These are phyloP conservation scores for Passerculus sandwichensis DNA, from an alignment of 2,797 vertebrate species.

Conservation along the genomic window DNA sequence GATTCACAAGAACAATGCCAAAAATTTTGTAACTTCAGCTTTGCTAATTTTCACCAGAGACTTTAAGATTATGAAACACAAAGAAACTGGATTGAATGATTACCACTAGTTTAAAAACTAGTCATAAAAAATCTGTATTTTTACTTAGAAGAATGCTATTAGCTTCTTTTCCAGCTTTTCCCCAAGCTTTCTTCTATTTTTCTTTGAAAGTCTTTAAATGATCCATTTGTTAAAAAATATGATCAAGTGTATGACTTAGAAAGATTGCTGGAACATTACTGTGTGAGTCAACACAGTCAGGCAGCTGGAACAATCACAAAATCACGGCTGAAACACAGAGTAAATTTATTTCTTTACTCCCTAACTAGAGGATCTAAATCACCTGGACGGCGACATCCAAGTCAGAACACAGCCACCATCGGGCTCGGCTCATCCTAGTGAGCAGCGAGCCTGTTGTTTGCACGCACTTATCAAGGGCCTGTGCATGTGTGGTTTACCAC, in stretches of 20 bases:
- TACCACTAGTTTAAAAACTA: background rate
- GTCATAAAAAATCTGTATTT: background rate
- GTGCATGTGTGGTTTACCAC: background rate
- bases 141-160: background rate
- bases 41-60: background rate
- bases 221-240: background rate
- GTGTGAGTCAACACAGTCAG: background rate
- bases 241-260: background rate
- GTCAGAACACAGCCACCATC: rapidly evolving
- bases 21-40: background rate
- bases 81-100: background rate
- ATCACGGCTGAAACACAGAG: background rate
- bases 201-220: background rate
- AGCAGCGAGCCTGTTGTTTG: no score
- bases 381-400: background rate
- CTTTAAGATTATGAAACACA: background rate
- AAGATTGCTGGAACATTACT: background rate
- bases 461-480: background rate
- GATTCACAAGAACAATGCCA: background rate
- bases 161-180: background rate
- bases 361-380: background rate
- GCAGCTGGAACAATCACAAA: background rate
- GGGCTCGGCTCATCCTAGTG: background rate
- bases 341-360: background rate
- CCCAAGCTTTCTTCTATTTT: background rate